These are phyloP conservation scores for Dryomyza anilis DNA, from an alignment of 2,888 invertebrate species.

Conservation along the genomic window DNA sequence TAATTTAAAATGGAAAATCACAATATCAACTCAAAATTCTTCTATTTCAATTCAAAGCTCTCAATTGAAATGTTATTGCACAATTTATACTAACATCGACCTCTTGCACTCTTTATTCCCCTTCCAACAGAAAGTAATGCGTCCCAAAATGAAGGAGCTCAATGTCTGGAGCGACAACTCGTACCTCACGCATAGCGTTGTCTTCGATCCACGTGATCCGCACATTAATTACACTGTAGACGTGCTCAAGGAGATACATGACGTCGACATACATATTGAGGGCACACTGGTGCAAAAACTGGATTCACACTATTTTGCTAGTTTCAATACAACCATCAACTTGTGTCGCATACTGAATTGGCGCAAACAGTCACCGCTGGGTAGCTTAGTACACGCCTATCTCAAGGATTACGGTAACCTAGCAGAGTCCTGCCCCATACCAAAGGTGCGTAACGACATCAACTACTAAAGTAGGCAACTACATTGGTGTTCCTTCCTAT, in stretches of 20 bases:
- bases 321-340: constrained; percentile 49
- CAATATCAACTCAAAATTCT: no score
- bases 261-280: constrained; percentile 49
- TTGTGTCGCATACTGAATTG: constrained; percentile 49
- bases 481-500: background rate
- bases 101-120: background rate
- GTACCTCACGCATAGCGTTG: constrained; percentile 45
- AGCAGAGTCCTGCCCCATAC: constrained; percentile 50
- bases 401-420: constrained; percentile 50
- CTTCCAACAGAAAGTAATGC: constrained; percentile 50
- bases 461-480: background rate
- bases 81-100: background rate
- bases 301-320: constrained; percentile 45
- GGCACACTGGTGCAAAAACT: constrained; percentile 44
- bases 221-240: constrained; percentile 53
- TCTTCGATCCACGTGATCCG: constrained; percentile 50
- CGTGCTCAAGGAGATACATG: constrained; percentile 48
- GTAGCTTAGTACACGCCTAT: constrained; percentile 45
- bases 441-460: constrained; percentile 45
- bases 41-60: no score
- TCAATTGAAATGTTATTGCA: no score
- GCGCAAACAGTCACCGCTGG: constrained; percentile 49
- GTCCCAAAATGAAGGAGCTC: constrained; percentile 51
- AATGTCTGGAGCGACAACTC: constrained; percentile 55
- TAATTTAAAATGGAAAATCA: no score